These are phyloP conservation scores for Acrocephalus scirpaceus DNA, from an alignment of 2,797 vertebrate species.

Conservation along the genomic window DNA sequence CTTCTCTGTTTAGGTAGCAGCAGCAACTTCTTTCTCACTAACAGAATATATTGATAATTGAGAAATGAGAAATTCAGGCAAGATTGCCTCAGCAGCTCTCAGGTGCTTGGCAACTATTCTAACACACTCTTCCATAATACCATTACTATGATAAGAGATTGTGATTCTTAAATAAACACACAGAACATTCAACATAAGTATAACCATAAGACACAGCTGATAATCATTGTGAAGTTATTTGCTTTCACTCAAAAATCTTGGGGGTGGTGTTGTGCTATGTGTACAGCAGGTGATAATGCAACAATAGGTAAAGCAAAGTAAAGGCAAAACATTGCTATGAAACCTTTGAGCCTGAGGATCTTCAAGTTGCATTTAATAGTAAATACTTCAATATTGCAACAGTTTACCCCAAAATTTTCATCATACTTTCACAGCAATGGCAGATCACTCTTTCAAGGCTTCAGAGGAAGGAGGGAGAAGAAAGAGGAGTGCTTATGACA, in stretches of 20 bases:
- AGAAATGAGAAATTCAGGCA: constrained; percentile 15
- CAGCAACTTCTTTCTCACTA: constrained; percentile 8
- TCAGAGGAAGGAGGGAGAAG: neutral
- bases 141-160: neutral
- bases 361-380: neutral
- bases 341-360: neutral
- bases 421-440: neutral
- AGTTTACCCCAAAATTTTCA: neutral
- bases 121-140: neutral
- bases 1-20: neutral
- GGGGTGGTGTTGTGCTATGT: neutral
- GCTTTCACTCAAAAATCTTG: neutral
- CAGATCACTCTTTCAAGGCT: neutral
- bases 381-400: neutral
- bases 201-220: neutral
- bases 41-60: neutral
- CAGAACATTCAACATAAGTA: neutral
- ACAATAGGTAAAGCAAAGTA: neutral
- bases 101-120: neutral
- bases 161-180: neutral
- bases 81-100: constrained; percentile 12
- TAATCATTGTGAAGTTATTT: neutral
- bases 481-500: neutral
- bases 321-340: neutral
- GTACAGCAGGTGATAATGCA: neutral